phyloP scores from a whole-genome alignment of 2,113 vertebrate species.

The Aythya baeri region DNA sequence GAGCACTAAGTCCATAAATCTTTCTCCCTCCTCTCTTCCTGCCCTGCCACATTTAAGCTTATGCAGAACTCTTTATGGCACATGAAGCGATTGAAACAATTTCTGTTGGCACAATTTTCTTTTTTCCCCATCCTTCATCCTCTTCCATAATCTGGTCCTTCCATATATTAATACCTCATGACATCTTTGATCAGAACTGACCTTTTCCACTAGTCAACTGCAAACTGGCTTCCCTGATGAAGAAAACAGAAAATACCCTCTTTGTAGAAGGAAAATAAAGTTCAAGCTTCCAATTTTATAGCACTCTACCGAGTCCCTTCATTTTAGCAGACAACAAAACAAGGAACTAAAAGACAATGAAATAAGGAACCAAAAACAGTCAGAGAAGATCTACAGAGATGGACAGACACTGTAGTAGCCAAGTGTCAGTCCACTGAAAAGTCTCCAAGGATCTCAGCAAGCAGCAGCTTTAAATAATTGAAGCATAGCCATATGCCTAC shows the following conservation, averaged over 20 bases:
- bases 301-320: neutral
- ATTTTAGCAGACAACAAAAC: neutral
- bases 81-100: neutral
- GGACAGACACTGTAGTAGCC: neutral
- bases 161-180: neutral
- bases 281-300: neutral
- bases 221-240: neutral
- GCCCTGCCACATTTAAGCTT: neutral
- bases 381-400: neutral
- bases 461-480: neutral
- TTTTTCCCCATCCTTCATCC: neutral
- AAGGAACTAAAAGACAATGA: neutral
- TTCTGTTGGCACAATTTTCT: neutral
- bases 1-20: neutral
- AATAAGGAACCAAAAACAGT: neutral
- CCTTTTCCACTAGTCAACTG: neutral
- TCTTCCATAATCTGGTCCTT: neutral
- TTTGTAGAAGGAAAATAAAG: neutral
- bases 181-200: neutral
- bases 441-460: neutral
- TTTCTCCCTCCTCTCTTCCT: neutral
- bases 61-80: neutral
- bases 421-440: neutral
- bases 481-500: neutral
- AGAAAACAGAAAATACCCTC: neutral